Evolutionary conservation across 1,140 invertebrate genomes (phyloP), one percentile per base, ranked within the genome.

Genomic region (Druon quercuslanigerum): DNA sequence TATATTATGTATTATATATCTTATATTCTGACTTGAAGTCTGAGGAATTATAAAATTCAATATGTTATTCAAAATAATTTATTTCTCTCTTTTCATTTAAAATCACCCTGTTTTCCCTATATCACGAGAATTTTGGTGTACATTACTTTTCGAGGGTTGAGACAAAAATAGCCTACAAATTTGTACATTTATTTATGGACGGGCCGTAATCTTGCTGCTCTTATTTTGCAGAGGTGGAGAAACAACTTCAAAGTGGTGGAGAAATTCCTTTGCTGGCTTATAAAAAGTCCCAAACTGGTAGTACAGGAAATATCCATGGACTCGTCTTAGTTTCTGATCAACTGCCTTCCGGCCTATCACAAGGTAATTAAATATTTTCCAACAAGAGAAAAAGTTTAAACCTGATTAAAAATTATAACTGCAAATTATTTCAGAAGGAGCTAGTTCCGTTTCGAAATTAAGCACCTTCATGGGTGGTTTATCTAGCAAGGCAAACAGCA

Each of bases 211-310:
- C 60, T 11, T 46, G 25, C 50, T 16, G 50, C 33, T 70, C 0
- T 14, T n/a, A 54, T 75, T 54, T 76, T 87, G 3, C 56, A 95
- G 96, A 97, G 91, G 96, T 97, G 72, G 96, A 97, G 91, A 97
- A 96, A 88, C 96, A 97, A 88, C 91, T 97, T 71, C 95, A 97
- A 92, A 94, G 78, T 19, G 77, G 94, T 85, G 95, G 94, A 81
- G 92, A 91, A 81, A 85, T 89, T 71, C 91, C 92, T 50, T 92
- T 94, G 76, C 92, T 96, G 90, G 92, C 93, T 11, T 93, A 94
- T 81, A 95, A 95, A 92, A 95, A 95, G 87, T 91, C 94, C 33
- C 92, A 94, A 85, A 93, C 93, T 74, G 93, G 94, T 77, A 94
- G 93, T 86, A 94, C 93, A 3, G 93, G 93, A 73, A 94, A 94